Percentiles rank a stretch among this genome's conserved stretches.
Evolutionary conservation across 2,888 invertebrate species (phyloP).

Genomic region (Ectemnius lituratus): DNA sequence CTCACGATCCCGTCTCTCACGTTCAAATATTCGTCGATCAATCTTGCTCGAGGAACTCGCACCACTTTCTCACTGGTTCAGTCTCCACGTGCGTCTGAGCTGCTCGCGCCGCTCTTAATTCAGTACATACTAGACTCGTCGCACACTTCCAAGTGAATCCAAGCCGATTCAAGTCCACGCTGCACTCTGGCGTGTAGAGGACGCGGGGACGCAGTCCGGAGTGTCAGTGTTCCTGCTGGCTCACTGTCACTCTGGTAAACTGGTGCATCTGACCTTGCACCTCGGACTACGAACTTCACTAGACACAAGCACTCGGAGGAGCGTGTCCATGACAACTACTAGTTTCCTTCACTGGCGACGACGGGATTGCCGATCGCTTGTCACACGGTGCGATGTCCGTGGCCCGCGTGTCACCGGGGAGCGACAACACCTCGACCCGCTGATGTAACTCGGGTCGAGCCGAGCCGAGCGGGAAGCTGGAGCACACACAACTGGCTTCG

Average conservation of each 20-base stretch:
- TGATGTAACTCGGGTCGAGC: too few species aligned
- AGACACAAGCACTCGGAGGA: constrained; percentile 51
- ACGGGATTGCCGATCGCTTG: neutral
- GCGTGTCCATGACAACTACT: constrained; percentile 57
- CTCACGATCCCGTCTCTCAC: neutral
- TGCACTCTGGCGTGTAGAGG: too few species aligned
- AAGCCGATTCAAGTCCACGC: neutral
- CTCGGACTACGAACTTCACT: constrained; percentile 55
- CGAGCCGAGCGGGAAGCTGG: too few species aligned
- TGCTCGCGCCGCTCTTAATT: neutral
- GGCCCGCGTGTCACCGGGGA: too few species aligned
- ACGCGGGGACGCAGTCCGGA: neutral
- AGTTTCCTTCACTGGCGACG: constrained; percentile 24
- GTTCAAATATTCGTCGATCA: neutral
- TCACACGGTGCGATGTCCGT: too few species aligned
- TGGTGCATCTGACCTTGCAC: constrained; percentile 30
- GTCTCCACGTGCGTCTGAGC: neutral
- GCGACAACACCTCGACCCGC: too few species aligned
- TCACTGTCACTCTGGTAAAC: constrained; percentile 49
- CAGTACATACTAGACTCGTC: neutral
- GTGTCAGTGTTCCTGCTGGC: constrained; percentile 9
- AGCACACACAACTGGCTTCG: neutral
- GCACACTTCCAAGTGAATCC: neutral
- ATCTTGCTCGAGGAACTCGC: neutral
- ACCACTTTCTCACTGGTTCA: constrained; percentile 1